Evolutionary conservation across 2,113 vertebrate species (phyloP).

Genomic region (Chaetops frenatus): DNA sequence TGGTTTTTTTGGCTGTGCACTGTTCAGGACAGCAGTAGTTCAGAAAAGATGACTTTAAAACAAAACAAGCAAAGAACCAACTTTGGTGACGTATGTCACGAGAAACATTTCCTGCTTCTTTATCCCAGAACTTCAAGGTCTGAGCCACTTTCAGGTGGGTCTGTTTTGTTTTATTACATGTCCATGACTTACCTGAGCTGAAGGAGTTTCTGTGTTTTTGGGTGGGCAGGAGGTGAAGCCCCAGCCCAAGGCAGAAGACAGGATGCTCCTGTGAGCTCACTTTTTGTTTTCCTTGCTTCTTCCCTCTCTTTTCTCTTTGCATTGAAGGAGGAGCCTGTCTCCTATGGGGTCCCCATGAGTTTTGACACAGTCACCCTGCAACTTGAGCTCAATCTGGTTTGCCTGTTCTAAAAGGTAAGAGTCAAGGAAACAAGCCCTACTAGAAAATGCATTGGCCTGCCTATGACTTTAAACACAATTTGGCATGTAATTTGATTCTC

Average conservation of each 20-base stretch:
- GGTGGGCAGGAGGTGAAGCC: neutral
- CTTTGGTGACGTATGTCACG: accelerated
- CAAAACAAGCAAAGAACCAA: neutral
- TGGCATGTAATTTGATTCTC: neutral
- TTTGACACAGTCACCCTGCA: neutral
- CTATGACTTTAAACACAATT: neutral
- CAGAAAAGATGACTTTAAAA: neutral
- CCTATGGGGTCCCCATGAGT: neutral
- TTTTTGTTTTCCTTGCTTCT: neutral
- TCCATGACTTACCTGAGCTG: neutral
- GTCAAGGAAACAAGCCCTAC: neutral
- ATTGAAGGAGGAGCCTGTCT: neutral
- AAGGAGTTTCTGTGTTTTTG: neutral
- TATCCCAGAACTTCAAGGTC: neutral
- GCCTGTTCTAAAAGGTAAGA: neutral
- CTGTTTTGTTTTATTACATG: neutral
- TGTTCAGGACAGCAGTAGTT: neutral
- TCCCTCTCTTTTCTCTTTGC: neutral
- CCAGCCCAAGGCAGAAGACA: neutral
- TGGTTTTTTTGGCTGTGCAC: neutral
- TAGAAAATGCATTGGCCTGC: neutral
- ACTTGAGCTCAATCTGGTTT: neutral
- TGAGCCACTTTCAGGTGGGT: neutral
- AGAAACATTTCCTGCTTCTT: neutral
- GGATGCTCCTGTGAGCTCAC: neutral